A percentile compares a stretch with the other conserved stretches of the same genome.
Evolutionary conservation across 2,113 vertebrate genomes (phyloP).

Genomic region (Microcebus murinus): DNA sequence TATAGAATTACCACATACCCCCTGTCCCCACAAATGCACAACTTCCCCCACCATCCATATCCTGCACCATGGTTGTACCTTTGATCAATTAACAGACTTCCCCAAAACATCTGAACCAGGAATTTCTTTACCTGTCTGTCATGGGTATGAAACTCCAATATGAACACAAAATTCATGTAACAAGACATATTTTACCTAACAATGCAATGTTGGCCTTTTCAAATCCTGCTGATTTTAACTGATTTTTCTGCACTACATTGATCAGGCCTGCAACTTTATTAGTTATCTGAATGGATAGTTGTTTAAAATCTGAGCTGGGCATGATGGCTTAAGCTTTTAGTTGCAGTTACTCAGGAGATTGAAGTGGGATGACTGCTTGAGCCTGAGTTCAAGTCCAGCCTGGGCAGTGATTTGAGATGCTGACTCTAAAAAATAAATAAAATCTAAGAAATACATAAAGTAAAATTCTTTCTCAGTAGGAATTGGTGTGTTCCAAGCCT

Average conservation of each 20-base stretch:
- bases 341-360: not conserved
- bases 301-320: not conserved
- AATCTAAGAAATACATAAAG: not conserved
- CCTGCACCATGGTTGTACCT: not conserved
- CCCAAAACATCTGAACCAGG: not conserved
- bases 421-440: not conserved
- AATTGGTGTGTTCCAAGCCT: not conserved
- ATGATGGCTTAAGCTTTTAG: not conserved
- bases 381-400: not conserved
- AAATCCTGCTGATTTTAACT: not conserved
- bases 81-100: not conserved
- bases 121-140: not conserved
- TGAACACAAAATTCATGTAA: not conserved
- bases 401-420: not conserved
- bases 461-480: not conserved
- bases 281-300: not conserved
- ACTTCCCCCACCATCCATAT: not conserved
- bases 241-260: not conserved
- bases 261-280: not conserved
- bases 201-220: not conserved
- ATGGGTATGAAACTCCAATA: not conserved
- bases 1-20: not conserved
- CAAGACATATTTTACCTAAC: not conserved
- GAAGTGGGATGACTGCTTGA: not conserved
- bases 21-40: not conserved